Conservation (phyloP, 2,113 vertebrate species). For the Callopanchax toddi region DNA sequence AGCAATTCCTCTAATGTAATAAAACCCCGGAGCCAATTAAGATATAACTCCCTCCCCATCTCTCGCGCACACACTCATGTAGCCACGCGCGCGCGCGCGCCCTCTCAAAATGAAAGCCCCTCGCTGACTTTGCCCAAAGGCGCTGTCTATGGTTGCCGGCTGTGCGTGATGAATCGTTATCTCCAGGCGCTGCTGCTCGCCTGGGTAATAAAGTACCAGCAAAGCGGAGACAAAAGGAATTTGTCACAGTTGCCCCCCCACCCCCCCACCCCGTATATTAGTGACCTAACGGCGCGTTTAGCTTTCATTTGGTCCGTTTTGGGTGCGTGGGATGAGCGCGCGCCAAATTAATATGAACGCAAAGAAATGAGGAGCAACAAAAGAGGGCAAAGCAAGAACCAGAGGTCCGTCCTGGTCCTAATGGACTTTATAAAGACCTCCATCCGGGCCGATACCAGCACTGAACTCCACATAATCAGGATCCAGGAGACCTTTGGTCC, state of each 20-base stretch:
- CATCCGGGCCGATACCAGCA: too few relatives aligned
- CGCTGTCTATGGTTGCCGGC: conserved; percentile 73
- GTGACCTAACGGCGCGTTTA: conserved; percentile 64
- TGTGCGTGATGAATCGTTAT: conserved; percentile 83
- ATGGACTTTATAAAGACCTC: too few relatives aligned
- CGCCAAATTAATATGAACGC: conserved; percentile 45
- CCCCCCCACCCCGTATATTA: conserved; percentile 57
- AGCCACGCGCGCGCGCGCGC: background rate
- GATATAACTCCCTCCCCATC: background rate
- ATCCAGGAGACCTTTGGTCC: too few relatives aligned
- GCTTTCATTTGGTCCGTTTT: conserved; percentile 32
- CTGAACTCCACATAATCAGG: too few relatives aligned
- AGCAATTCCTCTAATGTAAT: conserved; percentile 72
- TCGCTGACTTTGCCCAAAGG: conserved; percentile 74
- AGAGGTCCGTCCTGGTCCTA: background rate
- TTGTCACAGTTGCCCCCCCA: conserved; percentile 79
- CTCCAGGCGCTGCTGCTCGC: conserved; percentile 78
- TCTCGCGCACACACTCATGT: background rate
- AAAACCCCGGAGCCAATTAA: conserved; percentile 62
- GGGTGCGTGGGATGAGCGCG: conserved; percentile 3
- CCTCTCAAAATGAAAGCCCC: conserved; percentile 68
- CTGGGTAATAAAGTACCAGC: conserved; percentile 84
- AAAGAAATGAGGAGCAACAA: conserved; percentile 8
- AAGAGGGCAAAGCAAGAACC: background rate
- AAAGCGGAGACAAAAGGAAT: conserved; percentile 83